Evolutionary conservation across 2,888 invertebrate genomes (phyloP), one percentile per base, ranked within the genome.

Genomic region (Scaptomyza parva): DNA sequence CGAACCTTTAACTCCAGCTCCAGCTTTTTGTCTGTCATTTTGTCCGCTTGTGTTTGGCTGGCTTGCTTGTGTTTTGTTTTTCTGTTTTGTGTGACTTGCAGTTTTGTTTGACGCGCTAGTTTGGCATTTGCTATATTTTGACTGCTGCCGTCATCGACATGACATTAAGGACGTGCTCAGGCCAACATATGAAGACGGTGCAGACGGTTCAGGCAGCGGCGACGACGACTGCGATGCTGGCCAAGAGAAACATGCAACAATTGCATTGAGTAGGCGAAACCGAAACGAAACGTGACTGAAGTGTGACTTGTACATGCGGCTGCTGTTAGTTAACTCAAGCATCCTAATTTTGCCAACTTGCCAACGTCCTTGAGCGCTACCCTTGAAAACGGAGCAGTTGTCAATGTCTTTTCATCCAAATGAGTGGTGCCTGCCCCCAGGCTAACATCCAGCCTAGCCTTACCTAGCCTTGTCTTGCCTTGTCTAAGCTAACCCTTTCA

Each of bases 131-230:
- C 59, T 76, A 73, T 73, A 64, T 74, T 70, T 69, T 62, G 61
- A 65, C 68, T 69, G 62, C 61, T 51, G 62, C 55, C 64, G 77
- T 74, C 78, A 70, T 76, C 69, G 70, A 67, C 79, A 60, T 82
- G 80, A 72, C 82, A 75, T 80, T 78, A 82, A 84, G 83, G 83
- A 85, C 83, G 83, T 84, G 85, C 85, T 70, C 72, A 72, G 84
- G 85, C 67, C 67, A 82, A 68, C 85, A 85, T 80, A 76, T 82
- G 82, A 68, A 71, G 79, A 60, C 50, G 51, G 55, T 52, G 82
- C 70, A 71, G 79, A 60, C 50, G 51, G 55, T 52, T 8, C 60
- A 60, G 75, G 52, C 43, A 52, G 57, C 33, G 8, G 6, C 14
- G 45, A 26, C 8, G 8, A 26, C 8, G 26, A 26, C 37, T 17